Evolutionary conservation across 1,140 invertebrate genomes (phyloP).

Genomic region (Drosophila pallidifrons): DNA sequence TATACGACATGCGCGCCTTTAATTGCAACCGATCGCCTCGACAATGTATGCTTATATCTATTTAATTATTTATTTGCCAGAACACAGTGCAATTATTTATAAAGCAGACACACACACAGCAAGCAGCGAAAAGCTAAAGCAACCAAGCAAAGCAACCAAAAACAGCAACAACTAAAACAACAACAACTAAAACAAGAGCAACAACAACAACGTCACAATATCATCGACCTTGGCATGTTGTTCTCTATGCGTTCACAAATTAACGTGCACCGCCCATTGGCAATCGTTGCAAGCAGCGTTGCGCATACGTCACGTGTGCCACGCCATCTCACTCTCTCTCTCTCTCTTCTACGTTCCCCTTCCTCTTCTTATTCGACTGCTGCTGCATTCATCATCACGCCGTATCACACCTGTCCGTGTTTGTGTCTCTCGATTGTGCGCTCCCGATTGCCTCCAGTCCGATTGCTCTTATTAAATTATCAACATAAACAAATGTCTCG

Average conservation of each 20-base stretch:
- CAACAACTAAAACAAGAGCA: slow-evolving; percentile 45
- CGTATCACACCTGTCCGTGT: slow-evolving; percentile 16
- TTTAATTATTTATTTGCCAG: slow-evolving; percentile 73
- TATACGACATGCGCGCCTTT: slow-evolving; percentile 77
- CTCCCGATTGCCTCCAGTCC: slow-evolving; percentile 32
- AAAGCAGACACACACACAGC: slow-evolving; percentile 57
- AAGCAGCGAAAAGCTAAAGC: slow-evolving; percentile 11
- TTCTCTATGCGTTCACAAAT: slow-evolving; percentile 26
- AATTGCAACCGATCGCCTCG: slow-evolving; percentile 49
- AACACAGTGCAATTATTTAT: slow-evolving; percentile 71
- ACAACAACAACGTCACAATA: slow-evolving; percentile 19
- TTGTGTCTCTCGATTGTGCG: neutral
- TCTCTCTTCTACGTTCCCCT: neutral
- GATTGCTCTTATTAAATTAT: slow-evolving; percentile 77
- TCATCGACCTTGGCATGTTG: slow-evolving; percentile 48
- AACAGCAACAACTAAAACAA: slow-evolving; percentile 13
- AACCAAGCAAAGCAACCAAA: slow-evolving; percentile 35
- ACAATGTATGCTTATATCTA: slow-evolving; percentile 75
- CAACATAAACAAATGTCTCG: slow-evolving; percentile 77
- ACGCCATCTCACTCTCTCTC: slow-evolving; percentile 3
- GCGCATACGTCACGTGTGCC: slow-evolving; percentile 66
- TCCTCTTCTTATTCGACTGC: neutral
- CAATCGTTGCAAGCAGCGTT: slow-evolving; percentile 40
- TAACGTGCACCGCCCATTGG: slow-evolving; percentile 20
- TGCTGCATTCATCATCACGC: neutral